phyloP scores from a whole-genome alignment of 1,140 invertebrate genomes.

The Listronotus bonariensis region DNA sequence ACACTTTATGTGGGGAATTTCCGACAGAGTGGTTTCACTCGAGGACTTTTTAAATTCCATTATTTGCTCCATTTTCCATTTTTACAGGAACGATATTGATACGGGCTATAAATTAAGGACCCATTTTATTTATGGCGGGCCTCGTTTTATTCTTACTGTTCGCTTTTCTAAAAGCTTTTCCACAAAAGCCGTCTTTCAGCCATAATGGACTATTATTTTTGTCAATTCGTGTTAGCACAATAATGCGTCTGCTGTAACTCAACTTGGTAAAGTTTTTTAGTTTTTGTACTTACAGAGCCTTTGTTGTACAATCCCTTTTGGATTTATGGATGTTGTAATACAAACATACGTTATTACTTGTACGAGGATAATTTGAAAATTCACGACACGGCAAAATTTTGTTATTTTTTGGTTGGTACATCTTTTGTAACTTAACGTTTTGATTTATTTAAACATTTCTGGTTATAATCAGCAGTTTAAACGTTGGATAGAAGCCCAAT shows the following conservation, averaged over 20 bases:
- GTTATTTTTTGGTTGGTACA: too few relatives aligned
- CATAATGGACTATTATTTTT: conserved; percentile 15
- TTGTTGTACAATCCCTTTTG: too few relatives aligned
- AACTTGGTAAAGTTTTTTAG: too few relatives aligned
- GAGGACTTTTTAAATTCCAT: conserved; percentile 9
- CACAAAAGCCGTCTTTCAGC: conserved; percentile 7
- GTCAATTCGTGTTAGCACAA: conserved; percentile 1
- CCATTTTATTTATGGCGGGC: conserved; percentile 11
- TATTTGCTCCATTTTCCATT: conserved; percentile 15
- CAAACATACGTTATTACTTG: too few relatives aligned
- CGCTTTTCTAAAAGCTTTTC: conserved; percentile 10
- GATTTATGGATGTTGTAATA: too few relatives aligned
- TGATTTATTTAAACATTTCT: too few relatives aligned
- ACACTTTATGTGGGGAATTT: background rate
- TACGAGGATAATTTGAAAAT: too few relatives aligned
- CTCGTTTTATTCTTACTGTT: conserved; percentile 5
- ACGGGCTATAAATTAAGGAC: conserved; percentile 15
- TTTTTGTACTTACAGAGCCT: too few relatives aligned
- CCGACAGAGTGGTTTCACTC: conserved; percentile 5
- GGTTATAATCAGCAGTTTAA: too few relatives aligned
- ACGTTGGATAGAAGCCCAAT: too few relatives aligned
- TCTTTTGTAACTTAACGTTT: too few relatives aligned
- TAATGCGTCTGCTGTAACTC: background rate
- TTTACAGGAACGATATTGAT: conserved; percentile 15
- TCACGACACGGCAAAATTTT: too few relatives aligned